phyloP scores from a whole-genome alignment of 2,113 vertebrate species.

The Myotis yumanensis region DNA sequence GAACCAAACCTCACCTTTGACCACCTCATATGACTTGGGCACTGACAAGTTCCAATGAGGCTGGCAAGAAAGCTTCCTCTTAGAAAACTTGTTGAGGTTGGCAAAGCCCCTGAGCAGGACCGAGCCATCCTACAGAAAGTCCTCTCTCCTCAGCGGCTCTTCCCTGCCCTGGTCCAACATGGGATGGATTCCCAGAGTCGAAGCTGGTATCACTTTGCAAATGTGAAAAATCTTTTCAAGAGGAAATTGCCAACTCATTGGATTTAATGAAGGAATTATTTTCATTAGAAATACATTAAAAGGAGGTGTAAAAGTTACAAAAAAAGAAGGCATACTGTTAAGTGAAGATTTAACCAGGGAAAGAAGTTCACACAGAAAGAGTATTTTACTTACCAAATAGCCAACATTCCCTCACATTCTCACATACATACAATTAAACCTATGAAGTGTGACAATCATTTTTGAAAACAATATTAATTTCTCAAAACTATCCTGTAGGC shows the following conservation, averaged over 20 bases:
- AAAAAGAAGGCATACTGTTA: background rate
- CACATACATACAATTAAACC: background rate
- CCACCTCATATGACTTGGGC: background rate
- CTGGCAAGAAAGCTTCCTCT: background rate
- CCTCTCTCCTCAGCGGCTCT: background rate
- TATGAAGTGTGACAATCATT: background rate
- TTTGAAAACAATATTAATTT: conserved; percentile 41
- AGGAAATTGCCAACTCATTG: background rate
- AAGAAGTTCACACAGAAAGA: conserved; percentile 12
- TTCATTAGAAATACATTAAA: conserved; percentile 21
- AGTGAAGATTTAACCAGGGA: background rate
- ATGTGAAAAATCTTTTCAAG: background rate
- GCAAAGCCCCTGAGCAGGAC: background rate
- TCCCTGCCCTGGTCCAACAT: background rate
- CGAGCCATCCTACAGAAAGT: background rate
- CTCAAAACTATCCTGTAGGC: conserved; percentile 26
- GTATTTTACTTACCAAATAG: conserved; percentile 24
- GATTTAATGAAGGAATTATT: conserved; percentile 1
- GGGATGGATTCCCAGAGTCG: background rate
- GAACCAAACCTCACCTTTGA: background rate
- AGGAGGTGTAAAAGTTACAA: background rate
- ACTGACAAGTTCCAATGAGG: background rate
- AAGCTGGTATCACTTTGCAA: conserved; percentile 12
- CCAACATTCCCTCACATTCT: background rate
- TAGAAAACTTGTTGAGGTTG: background rate